phyloP scores from a whole-genome alignment of 2,888 invertebrate genomes.

The Anticlea derivata region DNA sequence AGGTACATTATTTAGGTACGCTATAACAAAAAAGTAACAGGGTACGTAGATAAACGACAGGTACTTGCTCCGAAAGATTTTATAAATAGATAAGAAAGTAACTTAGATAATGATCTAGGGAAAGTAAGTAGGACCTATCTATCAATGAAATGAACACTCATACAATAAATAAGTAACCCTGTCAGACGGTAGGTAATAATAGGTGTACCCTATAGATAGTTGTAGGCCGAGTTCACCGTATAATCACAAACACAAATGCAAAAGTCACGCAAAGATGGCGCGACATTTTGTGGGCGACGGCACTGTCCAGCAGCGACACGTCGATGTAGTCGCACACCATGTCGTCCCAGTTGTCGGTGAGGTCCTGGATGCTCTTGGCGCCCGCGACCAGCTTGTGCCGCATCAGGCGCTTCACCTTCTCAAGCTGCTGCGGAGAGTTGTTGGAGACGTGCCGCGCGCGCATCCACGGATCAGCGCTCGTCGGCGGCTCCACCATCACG shows the following conservation, averaged over 20 bases:
- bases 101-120: too few species aligned
- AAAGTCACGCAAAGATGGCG: not conserved
- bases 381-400: conserved; percentile 60
- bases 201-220: too few species aligned
- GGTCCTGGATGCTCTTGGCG: conserved; percentile 61
- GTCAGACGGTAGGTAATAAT: too few species aligned
- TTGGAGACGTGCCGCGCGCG: conserved; percentile 46
- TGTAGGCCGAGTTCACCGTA: not conserved
- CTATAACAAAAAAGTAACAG: too few species aligned
- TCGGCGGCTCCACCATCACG: conserved; percentile 62
- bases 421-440: conserved; percentile 55
- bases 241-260: not conserved
- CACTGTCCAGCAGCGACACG: conserved; percentile 41
- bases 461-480: conserved; percentile 43
- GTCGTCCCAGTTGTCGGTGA: conserved; percentile 71
- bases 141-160: too few species aligned
- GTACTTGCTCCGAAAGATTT: too few species aligned
- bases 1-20: too few species aligned
- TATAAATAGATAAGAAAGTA: too few species aligned
- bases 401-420: conserved; percentile 64
- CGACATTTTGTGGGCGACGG: not conserved
- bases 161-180: not conserved
- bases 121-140: too few species aligned
- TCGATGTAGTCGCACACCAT: conserved; percentile 73
- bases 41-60: too few species aligned